These are phyloP conservation scores for Byasa hedistus DNA, from an alignment of 2,888 invertebrate genomes.

Conservation along the genomic window DNA sequence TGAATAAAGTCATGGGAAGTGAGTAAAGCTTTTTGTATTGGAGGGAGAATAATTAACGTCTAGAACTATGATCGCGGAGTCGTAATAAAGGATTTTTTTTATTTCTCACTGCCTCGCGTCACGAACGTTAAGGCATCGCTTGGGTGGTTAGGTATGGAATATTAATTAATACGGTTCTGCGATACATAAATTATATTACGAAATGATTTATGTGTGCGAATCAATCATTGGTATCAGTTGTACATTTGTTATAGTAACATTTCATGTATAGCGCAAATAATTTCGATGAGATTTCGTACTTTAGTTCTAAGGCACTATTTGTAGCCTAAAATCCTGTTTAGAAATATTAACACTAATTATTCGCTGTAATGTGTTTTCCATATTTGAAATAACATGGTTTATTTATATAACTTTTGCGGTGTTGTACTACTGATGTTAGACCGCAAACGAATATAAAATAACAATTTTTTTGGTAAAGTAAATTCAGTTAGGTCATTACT, in stretches of 20 bases:
- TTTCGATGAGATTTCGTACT: neutral
- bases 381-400: no score
- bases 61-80: constrained; percentile 55
- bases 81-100: constrained; percentile 58
- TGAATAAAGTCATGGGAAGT: constrained; percentile 73
- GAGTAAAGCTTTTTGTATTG: constrained; percentile 62
- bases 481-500: no score
- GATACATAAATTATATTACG: constrained; percentile 25
- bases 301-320: neutral
- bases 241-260: neutral
- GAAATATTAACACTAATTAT: neutral
- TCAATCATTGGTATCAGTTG: constrained; percentile 4
- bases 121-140: constrained; percentile 20
- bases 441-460: no score
- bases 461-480: no score
- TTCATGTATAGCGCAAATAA: neutral
- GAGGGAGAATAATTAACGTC: constrained; percentile 52
- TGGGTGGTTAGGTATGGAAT: constrained; percentile 12
- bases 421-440: no score
- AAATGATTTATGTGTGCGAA: constrained; percentile 8
- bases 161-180: constrained; percentile 23
- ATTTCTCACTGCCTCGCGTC: constrained; percentile 51
- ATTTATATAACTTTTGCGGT: no score
- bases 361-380: neutral
- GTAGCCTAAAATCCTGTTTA: neutral